These are phyloP conservation scores for Chloromyia formosa DNA, from an alignment of 2,888 invertebrate genomes.

Conservation along the genomic window DNA sequence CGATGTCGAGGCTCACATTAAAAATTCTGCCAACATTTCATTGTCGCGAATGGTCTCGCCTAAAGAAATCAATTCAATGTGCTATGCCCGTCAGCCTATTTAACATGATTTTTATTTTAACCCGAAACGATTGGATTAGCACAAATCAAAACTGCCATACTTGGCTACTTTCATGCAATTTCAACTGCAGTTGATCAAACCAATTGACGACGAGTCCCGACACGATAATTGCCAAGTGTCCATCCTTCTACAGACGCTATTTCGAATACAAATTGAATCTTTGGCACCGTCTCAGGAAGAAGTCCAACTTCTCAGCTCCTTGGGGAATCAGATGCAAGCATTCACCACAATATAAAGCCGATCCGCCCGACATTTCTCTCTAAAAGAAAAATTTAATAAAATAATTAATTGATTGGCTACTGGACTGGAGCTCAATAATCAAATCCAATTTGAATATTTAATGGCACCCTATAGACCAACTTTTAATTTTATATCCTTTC, in stretches of 20 bases:
- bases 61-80: too few species aligned
- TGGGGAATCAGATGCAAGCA: slow-evolving; percentile 17
- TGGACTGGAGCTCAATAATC: slow-evolving; percentile 45
- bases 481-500: slow-evolving; percentile 47
- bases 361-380: slow-evolving; percentile 18
- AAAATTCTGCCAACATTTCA: too few species aligned
- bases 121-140: too few species aligned
- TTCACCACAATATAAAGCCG: slow-evolving; percentile 9
- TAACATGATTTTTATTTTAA: too few species aligned
- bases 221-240: slow-evolving; percentile 2
- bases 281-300: neutral
- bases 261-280: slow-evolving; percentile 42
- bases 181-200: too few species aligned
- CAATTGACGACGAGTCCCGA: too few species aligned
- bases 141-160: too few species aligned
- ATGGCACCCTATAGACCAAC: slow-evolving; percentile 45
- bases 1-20: too few species aligned
- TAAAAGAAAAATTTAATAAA: slow-evolving; percentile 43
- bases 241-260: slow-evolving; percentile 15
- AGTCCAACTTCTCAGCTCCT: slow-evolving; percentile 4
- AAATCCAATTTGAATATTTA: slow-evolving; percentile 49
- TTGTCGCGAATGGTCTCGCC: too few species aligned
- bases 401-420: slow-evolving; percentile 47
- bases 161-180: too few species aligned
- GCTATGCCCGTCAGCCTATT: too few species aligned